phyloP scores from a whole-genome alignment of 2,113 vertebrate species.

The Mastomys coucha region DNA sequence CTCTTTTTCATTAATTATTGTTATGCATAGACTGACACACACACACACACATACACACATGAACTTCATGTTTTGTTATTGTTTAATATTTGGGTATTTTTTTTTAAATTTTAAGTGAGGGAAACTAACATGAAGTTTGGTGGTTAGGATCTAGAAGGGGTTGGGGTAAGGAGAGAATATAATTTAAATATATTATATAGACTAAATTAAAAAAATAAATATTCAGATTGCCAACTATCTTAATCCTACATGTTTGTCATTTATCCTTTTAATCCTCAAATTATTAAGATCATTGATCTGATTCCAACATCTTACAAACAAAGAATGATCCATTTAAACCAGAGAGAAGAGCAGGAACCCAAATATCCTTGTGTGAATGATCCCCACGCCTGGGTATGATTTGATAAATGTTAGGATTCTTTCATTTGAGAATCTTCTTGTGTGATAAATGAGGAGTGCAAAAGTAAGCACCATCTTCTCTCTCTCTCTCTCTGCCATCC shows the following conservation, averaged over 20 bases:
- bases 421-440: constrained; percentile 5
- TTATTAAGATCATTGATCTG: constrained; percentile 32
- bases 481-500: not conserved
- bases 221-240: constrained; percentile 21
- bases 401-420: constrained; percentile 27
- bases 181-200: not conserved
- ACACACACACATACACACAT: not conserved
- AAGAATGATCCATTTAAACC: constrained; percentile 21
- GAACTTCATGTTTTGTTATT: not conserved
- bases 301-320: not conserved
- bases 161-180: not conserved
- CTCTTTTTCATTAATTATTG: not conserved
- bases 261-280: constrained; percentile 42
- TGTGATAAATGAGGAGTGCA: constrained; percentile 27
- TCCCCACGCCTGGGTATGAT: not conserved
- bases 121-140: not conserved
- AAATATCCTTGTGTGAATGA: not conserved
- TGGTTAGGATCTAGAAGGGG: not conserved
- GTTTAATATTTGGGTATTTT: not conserved
- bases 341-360: not conserved
- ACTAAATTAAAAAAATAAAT: not conserved
- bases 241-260: constrained; percentile 20
- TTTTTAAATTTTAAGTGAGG: not conserved
- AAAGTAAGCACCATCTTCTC: not conserved
- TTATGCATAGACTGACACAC: not conserved